Evolutionary conservation across 2,888 invertebrate genomes (phyloP), one percentile per base, ranked within the genome.

Genomic region (Pristionchus exspectatus): DNA sequence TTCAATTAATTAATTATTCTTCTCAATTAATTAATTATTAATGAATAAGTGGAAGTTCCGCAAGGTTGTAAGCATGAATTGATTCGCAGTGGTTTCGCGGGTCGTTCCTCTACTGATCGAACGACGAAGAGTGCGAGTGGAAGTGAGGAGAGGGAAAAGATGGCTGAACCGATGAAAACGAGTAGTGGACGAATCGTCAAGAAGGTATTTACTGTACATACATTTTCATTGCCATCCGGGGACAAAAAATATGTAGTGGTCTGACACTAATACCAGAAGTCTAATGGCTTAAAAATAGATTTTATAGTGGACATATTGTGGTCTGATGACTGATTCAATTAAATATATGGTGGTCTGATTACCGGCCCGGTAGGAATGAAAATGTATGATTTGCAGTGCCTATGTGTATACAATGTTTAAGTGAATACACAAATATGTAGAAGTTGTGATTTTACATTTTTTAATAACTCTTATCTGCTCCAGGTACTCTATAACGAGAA

Each of bases 131-230:
- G 59, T 33, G 87, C 87, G 74, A 83, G 81, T 77, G 69, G 87
- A 38, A 72, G 72, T 33, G 88, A 74, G 33, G 77, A 59, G 72
- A 56, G 72, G 33, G 59, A 72, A 50, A 63, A 50, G 24, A 7
- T n/a, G 69, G 33, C n/a, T 1, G 56, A 84, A 24, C 72, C 88
- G 30, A 90, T 90, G 16, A 88, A 89, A 88, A 93, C 93, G 0
- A 89, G 90, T 27, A 91, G 91, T 90, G 93, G 93, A 72, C 30
- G 93, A 59, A 66, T 92, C 1, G 92, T 93, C n/a, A 92, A 91
- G 72, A 91, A 90, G 89, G 91, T 93, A 50, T 50, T n/a, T 24
- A 66, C n/a, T n/a, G n/a, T n/a, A n/a, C n/a, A n/a, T n/a, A n/a
- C n/a, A n/a, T n/a, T n/a, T n/a, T n/a, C n/a, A n/a, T n/a, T n/a